Evolutionary conservation across 2,113 vertebrate species (phyloP).

Genomic region (Micronycteris hirsuta): DNA sequence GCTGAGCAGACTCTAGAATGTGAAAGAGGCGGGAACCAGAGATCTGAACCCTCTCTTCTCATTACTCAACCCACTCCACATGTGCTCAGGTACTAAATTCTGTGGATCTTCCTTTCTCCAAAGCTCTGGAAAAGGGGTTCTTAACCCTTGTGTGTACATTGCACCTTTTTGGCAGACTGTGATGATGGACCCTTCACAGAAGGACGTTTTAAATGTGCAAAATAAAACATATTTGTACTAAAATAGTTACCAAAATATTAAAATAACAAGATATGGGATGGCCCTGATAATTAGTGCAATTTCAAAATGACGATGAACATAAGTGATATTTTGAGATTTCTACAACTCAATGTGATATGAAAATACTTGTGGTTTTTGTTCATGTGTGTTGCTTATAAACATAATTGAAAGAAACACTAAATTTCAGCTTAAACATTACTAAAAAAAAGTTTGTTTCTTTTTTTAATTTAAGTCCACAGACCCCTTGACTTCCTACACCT

Average conservation of each 20-base stretch:
- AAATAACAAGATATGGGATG: background rate
- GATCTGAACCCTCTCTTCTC: background rate
- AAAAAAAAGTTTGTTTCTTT: background rate
- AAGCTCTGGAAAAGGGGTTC: background rate
- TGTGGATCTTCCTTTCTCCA: background rate
- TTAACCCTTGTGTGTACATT: background rate
- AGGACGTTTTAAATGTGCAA: background rate
- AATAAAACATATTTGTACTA: background rate
- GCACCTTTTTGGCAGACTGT: background rate
- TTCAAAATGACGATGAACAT: background rate
- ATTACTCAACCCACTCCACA: background rate
- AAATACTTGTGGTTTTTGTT: background rate
- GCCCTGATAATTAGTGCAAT: background rate
- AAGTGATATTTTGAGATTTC: slow-evolving; percentile 3
- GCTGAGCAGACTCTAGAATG: background rate
- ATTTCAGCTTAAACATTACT: background rate
- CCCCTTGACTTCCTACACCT: background rate
- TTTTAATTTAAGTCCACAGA: background rate
- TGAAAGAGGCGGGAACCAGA: background rate
- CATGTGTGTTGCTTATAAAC: background rate
- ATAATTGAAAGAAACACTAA: background rate
- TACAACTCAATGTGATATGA: background rate
- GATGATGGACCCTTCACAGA: background rate
- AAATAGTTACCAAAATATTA: background rate
- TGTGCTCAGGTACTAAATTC: too few species aligned